phyloP scores from a whole-genome alignment of 2,797 vertebrate genomes.

The Protonibea diacanthus region DNA sequence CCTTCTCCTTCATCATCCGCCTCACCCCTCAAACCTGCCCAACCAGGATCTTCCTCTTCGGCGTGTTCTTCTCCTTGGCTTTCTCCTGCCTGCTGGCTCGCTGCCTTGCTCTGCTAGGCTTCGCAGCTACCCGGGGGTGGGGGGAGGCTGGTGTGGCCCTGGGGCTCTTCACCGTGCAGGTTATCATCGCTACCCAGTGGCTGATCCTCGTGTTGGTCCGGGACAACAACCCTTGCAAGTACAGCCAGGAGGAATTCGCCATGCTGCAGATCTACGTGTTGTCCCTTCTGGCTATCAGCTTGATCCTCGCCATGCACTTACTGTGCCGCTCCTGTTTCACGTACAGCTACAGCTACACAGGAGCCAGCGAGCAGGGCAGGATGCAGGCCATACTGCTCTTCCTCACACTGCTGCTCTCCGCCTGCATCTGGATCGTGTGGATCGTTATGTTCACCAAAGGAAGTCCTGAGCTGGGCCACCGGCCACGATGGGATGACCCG shows the following conservation, averaged over 20 bases:
- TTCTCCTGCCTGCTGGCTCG: slow-evolving; percentile 92
- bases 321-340: slow-evolving; percentile 85
- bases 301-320: slow-evolving; percentile 79
- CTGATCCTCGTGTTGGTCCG: slow-evolving; percentile 84
- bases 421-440: slow-evolving; percentile 91
- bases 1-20: slow-evolving; percentile 91
- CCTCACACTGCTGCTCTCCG: slow-evolving; percentile 87
- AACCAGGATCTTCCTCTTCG: slow-evolving; percentile 92
- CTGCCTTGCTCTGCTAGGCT: slow-evolving; percentile 84
- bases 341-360: slow-evolving; percentile 76
- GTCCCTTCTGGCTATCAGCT: slow-evolving; percentile 85
- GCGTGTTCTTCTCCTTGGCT: slow-evolving; percentile 90
- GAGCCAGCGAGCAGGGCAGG: slow-evolving; percentile 37
- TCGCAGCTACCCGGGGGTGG: slow-evolving; percentile 83
- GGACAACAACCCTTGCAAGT: slow-evolving; percentile 54
- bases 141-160: slow-evolving; percentile 76
- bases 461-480: slow-evolving; percentile 24
- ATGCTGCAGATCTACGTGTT: slow-evolving; percentile 93
- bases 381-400: slow-evolving; percentile 83
- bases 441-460: slow-evolving; percentile 87
- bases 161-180: slow-evolving; percentile 88
- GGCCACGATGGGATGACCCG: slow-evolving; percentile 89
- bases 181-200: slow-evolving; percentile 89
- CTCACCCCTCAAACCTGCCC: slow-evolving; percentile 86
- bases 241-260: slow-evolving; percentile 85